A percentile compares a stretch with the other conserved stretches of the same genome.
Evolutionary conservation across 2,888 invertebrate species (phyloP).

Genomic region (Drosophila austrosaltans): DNA sequence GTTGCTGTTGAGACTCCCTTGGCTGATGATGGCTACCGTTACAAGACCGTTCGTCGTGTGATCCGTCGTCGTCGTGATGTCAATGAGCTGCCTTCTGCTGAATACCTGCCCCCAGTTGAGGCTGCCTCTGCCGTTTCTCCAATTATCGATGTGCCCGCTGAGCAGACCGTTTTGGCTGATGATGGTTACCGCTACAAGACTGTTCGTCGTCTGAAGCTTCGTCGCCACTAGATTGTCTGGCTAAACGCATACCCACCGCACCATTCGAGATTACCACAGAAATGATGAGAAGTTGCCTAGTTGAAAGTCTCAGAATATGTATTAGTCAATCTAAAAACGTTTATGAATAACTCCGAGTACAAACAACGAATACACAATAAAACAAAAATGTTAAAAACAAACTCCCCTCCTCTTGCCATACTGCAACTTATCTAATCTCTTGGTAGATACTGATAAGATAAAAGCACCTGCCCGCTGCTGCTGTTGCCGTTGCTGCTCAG

Average conservation of each 20-base stretch:
- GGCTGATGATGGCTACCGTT: constrained; percentile 71
- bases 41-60: constrained; percentile 65
- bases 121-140: constrained; percentile 43
- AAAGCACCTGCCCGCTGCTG: constrained; percentile 40
- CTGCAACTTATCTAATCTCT: constrained; percentile 51
- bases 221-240: constrained; percentile 61
- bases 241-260: constrained; percentile 32
- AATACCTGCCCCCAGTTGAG: constrained; percentile 68
- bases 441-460: constrained; percentile 59
- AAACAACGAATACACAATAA: constrained; percentile 64
- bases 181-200: constrained; percentile 79
- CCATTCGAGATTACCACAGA: constrained; percentile 50
- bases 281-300: constrained; percentile 31
- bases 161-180: constrained; percentile 56
- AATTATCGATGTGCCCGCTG: constrained; percentile 62
- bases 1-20: constrained; percentile 46
- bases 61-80: constrained; percentile 70
- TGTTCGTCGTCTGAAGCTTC: constrained; percentile 70
- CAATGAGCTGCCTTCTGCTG: constrained; percentile 54
- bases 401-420: background rate
- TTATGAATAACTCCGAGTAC: constrained; percentile 70
- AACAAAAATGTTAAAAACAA: constrained; percentile 50
- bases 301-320: constrained; percentile 51
- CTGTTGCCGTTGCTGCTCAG: constrained; percentile 19
- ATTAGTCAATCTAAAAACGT: constrained; percentile 73